Evolutionary conservation across 2,113 vertebrate genomes (phyloP), one percentile per base, ranked within the genome.

Genomic region (Lynx canadensis): DNA sequence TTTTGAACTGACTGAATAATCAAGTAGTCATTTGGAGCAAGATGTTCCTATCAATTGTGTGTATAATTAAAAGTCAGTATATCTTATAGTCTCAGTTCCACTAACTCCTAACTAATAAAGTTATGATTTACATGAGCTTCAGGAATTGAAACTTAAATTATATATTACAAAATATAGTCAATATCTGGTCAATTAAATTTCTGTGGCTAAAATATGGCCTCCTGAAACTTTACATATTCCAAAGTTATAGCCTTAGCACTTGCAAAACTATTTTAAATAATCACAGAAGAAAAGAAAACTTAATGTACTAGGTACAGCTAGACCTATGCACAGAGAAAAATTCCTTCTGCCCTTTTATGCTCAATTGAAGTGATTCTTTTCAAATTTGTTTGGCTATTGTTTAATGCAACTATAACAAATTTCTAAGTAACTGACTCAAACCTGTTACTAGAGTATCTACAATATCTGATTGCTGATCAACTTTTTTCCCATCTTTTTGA

Each of bases 231-330:
- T 85, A 71, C 1, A 55, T 66, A 41, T 63, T 89, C n/a, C 69
- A 52, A 89, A 76, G 89, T 94, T 92, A 92, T 12, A 92, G 25
- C 45, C 3, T 87, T 89, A 68, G 15, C 3, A 45, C 14, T 84
- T 93, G 4, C 0, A 52, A 78, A 52, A n/a, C 60, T 85, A 74
- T 94, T 96, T 95, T 66, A 89, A 93, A 85, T 55, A 93, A 79
- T 38, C 41, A 73, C 1, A 45, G 7, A 88, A 38, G 8, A 41
- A 19, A 82, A 85, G 68, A 90, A 76, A 93, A 65, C 41, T 33
- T 87, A 50, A 71, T 60, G 4, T 94, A 93, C 29, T 94, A 19
- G 57, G n/a, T 88, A 78, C n/a, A 80, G 15, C 41, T 91, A 11
- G 33, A 82, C 76, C 7, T 88, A 45, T 5, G 6, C 21, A 68